Base-by-base conservation (phyloP, 2,113 vertebrate species). In the Callopanchax toddi region DNA sequence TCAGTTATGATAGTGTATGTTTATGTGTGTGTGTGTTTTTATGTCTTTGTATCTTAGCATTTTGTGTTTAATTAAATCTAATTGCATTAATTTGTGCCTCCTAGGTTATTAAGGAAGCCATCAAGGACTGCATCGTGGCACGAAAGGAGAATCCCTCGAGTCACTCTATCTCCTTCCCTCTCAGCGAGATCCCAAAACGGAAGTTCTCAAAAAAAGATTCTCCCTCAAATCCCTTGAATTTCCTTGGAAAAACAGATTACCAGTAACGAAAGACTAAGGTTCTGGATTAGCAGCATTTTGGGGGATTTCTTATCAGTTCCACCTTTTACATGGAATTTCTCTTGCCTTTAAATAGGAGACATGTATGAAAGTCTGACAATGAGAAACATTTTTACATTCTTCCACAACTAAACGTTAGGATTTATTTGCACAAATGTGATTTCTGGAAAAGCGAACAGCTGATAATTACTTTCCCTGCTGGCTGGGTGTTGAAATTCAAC, bases 91-190 rank as follows among this genome's bases (percentile, higher is more conserved):
- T 34, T 46, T 74, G 20, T 46, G 13, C 23, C 43, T 40, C 64
- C 23, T 72, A 99, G 97, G 93, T 94, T 69, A 97, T 99, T 49
- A 96, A 95, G 83, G 87, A 96, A 8, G 95, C 95, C 11, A 93
- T 98, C 46, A 74, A 92, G 39, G 95, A 97, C 1, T 93, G 95
- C 84, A 94, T 99, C 5, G 84, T 94, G 34, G 92, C 94, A 66
- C 89, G 93, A 78, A 96, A 92, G 73, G 92, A 96, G 78, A 94
- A 93, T 21, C 95, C 95, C 0, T 93, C 94, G 0, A 86, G 92
- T 51, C 90, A 84, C 68, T 92, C 94, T 0, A 85, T 89, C 58
- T 93, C 95, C 0, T 95, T 98, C 66, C 94, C 94, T 4, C 94
- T 99, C 32, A 95, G 91, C 63, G 92, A 90, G 0, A 83, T 97